Evolutionary conservation across 1,140 invertebrate genomes (phyloP), one percentile per base, ranked within the genome.

Genomic region (Meloidogyne hapla): DNA sequence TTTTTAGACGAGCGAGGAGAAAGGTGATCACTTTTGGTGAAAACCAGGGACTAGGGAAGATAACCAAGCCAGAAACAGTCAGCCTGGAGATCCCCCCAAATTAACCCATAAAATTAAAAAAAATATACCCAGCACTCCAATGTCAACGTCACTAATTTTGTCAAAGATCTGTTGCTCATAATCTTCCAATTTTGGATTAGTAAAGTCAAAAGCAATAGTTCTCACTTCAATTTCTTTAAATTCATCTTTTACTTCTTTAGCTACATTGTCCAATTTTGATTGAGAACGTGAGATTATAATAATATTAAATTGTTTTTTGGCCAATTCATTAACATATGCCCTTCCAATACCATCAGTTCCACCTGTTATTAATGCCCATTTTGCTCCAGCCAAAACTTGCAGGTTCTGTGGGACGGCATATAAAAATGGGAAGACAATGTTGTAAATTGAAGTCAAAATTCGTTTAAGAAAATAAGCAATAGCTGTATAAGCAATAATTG

Each of bases 341-440:
- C 81, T 82, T 23, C 85, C 85, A 74, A 87, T 87, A 21, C 85
- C 85, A 72, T 86, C 85, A 23, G 85, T 86, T 13, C 77, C 70
- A 18, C 85, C 85, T 4, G 85, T 86, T 1, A 86, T 74, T 45
- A 87, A 83, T 33, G 84, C 84, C 84, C 85, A 87, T 64, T 78
- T 74, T 10, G 78, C 85, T 23, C 85, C 85, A 4, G 85, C 83
- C 42, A 83, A 75, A 15, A 73, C 73, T 63, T 76, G 56, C 0
- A 81, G 64, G 71, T 86, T 84, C 21, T 84, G 78, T 23, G 83
- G 76, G 18, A 69, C 69, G 40, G 77, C 81, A 42, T 86, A 70
- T 13, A 83, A 63, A 67, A 80, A 86, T 4, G 83, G 80, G 40
- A 71, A 84, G 5, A 86, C 28, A 62, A 85, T 78, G 21, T 63